phyloP scores from a whole-genome alignment of 1,140 invertebrate genomes.

The Papilio dardanus region DNA sequence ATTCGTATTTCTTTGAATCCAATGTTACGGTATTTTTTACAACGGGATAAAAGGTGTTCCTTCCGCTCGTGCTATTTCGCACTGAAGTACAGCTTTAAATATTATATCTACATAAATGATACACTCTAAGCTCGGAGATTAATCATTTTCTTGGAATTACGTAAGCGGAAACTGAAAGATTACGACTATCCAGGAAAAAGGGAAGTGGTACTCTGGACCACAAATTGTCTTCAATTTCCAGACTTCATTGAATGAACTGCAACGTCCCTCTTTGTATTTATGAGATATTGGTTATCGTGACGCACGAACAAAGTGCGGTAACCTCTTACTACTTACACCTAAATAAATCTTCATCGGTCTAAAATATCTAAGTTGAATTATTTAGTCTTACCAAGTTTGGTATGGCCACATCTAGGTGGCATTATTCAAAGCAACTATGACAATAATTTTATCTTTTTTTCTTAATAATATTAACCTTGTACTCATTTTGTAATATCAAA shows the following conservation, averaged over 20 bases:
- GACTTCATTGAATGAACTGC: neutral
- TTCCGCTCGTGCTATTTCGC: neutral
- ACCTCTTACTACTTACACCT: neutral
- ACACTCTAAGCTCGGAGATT: neutral
- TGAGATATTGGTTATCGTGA: neutral
- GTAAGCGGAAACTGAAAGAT: neutral
- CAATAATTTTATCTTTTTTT: neutral
- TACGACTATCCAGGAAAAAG: neutral
- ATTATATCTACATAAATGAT: neutral
- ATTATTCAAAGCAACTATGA: neutral
- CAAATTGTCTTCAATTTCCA: neutral
- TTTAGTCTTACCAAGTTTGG: neutral
- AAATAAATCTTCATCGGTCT: neutral
- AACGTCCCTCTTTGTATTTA: neutral
- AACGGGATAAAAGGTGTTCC: conserved; percentile 18
- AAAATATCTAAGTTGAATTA: neutral
- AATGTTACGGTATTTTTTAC: conserved; percentile 33
- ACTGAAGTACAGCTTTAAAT: neutral
- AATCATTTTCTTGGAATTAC: neutral
- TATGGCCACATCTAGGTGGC: neutral
- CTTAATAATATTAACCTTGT: conserved; percentile 1
- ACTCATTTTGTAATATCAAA: neutral
- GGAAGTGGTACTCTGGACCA: neutral
- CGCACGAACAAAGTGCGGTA: neutral
- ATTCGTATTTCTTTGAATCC: conserved; percentile 24